phyloP scores from a whole-genome alignment of 2,797 vertebrate species.

The Melanotaenia pygmaea region DNA sequence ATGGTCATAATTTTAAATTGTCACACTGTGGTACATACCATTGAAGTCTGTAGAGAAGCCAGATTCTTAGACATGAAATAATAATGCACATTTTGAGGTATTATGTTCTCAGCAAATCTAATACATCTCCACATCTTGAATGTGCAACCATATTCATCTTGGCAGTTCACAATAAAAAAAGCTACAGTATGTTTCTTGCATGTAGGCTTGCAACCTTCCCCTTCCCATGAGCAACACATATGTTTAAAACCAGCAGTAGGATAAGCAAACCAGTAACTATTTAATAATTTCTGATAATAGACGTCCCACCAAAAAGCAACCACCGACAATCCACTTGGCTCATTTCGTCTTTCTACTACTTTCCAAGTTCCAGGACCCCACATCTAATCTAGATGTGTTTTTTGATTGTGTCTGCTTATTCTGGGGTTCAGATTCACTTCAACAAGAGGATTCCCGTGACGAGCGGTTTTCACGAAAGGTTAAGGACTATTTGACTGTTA shows the following conservation, averaged over 20 bases:
- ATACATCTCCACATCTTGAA: neutral
- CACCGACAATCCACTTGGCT: slow-evolving; percentile 36
- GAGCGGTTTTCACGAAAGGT: slow-evolving; percentile 31
- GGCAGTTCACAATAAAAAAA: neutral
- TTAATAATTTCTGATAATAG: slow-evolving; percentile 1
- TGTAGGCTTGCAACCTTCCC: neutral
- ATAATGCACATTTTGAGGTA: no score
- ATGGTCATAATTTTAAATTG: no score
- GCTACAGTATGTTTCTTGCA: neutral
- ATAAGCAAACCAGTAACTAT: neutral
- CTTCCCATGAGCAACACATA: neutral
- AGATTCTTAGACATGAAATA: no score
- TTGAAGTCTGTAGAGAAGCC: no score
- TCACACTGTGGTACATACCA: no score
- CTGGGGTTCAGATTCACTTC: slow-evolving; percentile 42
- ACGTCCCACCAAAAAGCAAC: slow-evolving; percentile 5
- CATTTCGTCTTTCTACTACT: slow-evolving; percentile 17
- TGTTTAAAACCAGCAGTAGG: neutral
- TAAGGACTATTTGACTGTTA: slow-evolving; percentile 48
- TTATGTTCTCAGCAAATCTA: no score
- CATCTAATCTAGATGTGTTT: slow-evolving; percentile 24
- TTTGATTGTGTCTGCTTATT: slow-evolving; percentile 2
- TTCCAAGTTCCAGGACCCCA: slow-evolving; percentile 22
- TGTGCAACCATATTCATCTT: neutral
- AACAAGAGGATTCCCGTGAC: slow-evolving; percentile 18